Conservation (phyloP, 2,113 vertebrate genomes). For the Arvicanthis niloticus region DNA sequence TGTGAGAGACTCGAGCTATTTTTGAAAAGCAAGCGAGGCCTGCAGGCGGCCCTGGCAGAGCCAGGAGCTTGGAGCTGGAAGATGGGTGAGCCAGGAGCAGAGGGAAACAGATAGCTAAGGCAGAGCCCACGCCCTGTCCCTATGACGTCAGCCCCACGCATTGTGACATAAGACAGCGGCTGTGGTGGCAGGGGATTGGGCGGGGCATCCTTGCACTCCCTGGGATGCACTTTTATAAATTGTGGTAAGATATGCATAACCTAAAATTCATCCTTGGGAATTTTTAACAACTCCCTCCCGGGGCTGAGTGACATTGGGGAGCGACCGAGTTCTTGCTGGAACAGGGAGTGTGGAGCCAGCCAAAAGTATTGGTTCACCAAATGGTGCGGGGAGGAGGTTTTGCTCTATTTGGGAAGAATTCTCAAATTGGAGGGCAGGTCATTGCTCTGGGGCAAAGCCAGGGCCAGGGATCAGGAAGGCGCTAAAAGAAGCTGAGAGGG, state of each 20-base stretch:
- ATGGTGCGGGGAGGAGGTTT: constrained; percentile 18
- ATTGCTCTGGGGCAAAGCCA: not conserved
- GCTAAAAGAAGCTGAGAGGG: not conserved
- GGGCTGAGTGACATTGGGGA: not conserved
- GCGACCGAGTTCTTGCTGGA: not conserved
- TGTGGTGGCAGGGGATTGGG: not conserved
- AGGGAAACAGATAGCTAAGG: constrained; percentile 56
- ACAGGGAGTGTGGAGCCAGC: not conserved
- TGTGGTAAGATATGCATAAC: constrained; percentile 18
- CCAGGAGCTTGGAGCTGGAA: constrained; percentile 31
- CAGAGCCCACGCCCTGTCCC: constrained; percentile 59
- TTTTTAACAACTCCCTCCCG: constrained; percentile 19
- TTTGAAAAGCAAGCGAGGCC: constrained; percentile 76
- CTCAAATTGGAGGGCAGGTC: not conserved
- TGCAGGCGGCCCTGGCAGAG: constrained; percentile 78
- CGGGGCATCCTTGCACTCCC: constrained; percentile 34
- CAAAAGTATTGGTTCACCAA: constrained; percentile 54
- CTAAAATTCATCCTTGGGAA: constrained; percentile 9
- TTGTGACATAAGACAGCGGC: constrained; percentile 40
- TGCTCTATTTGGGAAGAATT: constrained; percentile 35
- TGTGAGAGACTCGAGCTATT: constrained; percentile 72
- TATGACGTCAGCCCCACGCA: constrained; percentile 67
- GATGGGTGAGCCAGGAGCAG: constrained; percentile 55
- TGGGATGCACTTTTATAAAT: constrained; percentile 35
- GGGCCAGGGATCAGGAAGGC: not conserved